A percentile compares a stretch with the other conserved stretches of the same genome.
phyloP scores from a whole-genome alignment of 2,113 vertebrate genomes.

The Engraulis encrasicolus region DNA sequence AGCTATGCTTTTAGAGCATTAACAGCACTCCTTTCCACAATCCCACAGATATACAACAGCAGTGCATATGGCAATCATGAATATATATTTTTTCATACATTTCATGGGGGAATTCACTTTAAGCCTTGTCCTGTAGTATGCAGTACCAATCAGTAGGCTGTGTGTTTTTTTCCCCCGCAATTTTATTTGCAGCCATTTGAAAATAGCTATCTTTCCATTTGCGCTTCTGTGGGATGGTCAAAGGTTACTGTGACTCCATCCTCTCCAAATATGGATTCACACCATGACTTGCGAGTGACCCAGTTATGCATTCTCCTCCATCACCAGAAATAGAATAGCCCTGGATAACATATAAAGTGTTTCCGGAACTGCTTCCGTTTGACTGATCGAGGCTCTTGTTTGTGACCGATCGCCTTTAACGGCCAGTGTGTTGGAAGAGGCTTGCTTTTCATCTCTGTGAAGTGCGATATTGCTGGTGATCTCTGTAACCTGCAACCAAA shows the following conservation, averaged over 20 bases:
- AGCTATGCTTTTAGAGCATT: neutral
- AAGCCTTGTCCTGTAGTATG: too few species aligned
- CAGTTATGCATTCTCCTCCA: slow-evolving; percentile 43
- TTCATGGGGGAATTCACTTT: too few species aligned
- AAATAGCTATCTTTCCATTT: neutral
- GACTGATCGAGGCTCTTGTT: slow-evolving; percentile 45
- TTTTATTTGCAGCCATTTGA: neutral
- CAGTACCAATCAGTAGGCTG: neutral
- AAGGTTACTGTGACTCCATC: neutral
- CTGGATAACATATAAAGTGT: slow-evolving; percentile 35
- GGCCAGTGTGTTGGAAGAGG: slow-evolving; percentile 51
- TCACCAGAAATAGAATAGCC: slow-evolving; percentile 57
- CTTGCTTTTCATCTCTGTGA: slow-evolving; percentile 54
- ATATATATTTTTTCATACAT: too few species aligned
- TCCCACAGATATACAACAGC: neutral
- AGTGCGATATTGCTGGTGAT: slow-evolving; percentile 74
- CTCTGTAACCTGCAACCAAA: slow-evolving; percentile 66
- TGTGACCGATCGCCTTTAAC: slow-evolving; percentile 51
- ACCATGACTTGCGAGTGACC: slow-evolving; percentile 48
- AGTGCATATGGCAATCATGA: neutral
- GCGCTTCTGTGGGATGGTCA: neutral
- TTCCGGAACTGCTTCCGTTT: slow-evolving; percentile 35
- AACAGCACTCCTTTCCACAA: neutral
- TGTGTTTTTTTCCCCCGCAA: neutral
- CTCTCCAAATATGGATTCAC: neutral